phyloP scores from a whole-genome alignment of 1,140 invertebrate genomes.

The Andrena cerasifolii region DNA sequence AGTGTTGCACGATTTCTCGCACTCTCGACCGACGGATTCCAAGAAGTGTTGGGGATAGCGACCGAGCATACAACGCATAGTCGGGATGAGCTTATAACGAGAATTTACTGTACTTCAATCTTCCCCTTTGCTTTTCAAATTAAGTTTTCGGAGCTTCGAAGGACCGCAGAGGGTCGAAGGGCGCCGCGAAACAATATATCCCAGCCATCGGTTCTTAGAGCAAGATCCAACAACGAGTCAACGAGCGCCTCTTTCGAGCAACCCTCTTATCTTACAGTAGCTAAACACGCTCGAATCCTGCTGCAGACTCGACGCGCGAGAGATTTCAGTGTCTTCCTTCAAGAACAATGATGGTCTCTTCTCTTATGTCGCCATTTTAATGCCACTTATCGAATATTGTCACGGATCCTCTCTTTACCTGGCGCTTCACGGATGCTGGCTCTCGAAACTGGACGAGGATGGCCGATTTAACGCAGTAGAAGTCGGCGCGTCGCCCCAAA shows the following conservation, averaged over 20 bases:
- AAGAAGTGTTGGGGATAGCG: no score
- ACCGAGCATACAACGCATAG: no score
- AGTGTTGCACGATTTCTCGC: no score
- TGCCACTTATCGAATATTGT: constrained; percentile 37
- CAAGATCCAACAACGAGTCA: constrained; percentile 24
- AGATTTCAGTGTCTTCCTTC: neutral
- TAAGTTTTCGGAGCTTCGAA: neutral
- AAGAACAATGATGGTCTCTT: neutral
- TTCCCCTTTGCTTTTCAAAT: neutral
- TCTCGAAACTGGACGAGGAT: neutral
- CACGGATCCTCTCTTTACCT: constrained; percentile 14
- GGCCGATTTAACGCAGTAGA: neutral
- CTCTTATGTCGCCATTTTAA: neutral
- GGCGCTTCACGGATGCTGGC: neutral
- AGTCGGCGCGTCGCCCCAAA: neutral
- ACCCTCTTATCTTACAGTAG: constrained; percentile 8
- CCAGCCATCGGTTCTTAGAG: neutral
- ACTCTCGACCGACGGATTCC: no score
- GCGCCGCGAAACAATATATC: neutral
- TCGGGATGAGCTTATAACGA: no score
- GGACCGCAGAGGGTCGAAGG: constrained; percentile 1
- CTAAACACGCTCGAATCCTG: neutral
- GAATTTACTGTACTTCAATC: no score
- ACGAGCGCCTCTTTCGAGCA: neutral
- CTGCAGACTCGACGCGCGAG: neutral